Base-by-base conservation (phyloP, 1,140 invertebrate species). In the Drosophila parabipectinata region DNA sequence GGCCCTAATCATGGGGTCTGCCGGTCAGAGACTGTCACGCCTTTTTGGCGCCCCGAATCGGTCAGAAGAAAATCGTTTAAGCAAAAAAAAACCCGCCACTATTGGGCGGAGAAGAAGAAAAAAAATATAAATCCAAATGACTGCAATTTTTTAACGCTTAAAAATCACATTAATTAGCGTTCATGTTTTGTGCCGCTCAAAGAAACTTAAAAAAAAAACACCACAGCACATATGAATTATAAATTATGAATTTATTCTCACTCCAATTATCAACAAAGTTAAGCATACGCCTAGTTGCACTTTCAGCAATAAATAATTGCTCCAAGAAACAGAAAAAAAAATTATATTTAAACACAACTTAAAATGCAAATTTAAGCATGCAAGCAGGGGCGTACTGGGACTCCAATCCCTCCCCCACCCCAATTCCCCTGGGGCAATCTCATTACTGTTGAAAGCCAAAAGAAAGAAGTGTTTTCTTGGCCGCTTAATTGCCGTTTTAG, bases 241-340 rank as follows among this genome's bases (percentile, higher is more conserved):
- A 85, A 87, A 82, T 78, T 76, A 82, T 85, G 73, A 85, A 88
- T 82, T 71, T 79, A 87, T 85, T 85, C 82, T 85, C 82, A 85
- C 82, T 85, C 82, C 83, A 85, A 85, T 85, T 85, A 85, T 85
- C 83, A 85, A 85, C 83, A 82, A 81, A 85, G 82, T 85, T 85
- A 85, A 88, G 78, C 82, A 85, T 88, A 88, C 83, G 78, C 74
- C 82, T 82, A 82, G 82, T 85, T 82, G 82, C 83, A 85, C 79
- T 87, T 68, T 67, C 68, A 71, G 82, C 79, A 87, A 87, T 79
- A 87, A 88, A 85, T 87, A 88, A 88, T 68, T 74, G 71, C 67
- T 48, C 51, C 60, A 74, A 64, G 59, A 74, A 73, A 67, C 71
- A 58, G 47, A 53, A 54, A 50, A 67, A 75, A 74, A 75, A 67